A percentile compares a stretch with the other conserved stretches of the same genome.
phyloP scores from a whole-genome alignment of 2,113 vertebrate species.

The Cygnus atratus region DNA sequence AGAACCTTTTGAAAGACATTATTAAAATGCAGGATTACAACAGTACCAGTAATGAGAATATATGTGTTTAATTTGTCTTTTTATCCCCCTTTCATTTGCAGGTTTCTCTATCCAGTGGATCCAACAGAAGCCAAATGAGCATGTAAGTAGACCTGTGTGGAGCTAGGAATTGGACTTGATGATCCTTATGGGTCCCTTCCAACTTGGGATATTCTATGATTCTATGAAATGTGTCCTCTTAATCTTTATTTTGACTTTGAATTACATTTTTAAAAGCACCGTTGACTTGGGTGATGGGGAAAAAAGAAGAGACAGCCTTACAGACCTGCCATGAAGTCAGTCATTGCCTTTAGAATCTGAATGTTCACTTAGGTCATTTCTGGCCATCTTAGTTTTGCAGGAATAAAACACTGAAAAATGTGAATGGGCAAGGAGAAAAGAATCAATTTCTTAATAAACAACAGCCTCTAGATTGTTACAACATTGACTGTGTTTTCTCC shows the following conservation, averaged over 20 bases:
- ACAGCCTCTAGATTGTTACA: neutral
- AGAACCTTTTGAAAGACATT: neutral
- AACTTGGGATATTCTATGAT: too few species aligned
- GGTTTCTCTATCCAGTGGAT: neutral
- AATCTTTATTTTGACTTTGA: neutral
- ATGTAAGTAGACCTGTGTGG: neutral
- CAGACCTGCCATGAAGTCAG: neutral
- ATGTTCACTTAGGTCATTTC: neutral
- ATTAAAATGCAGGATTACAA: neutral
- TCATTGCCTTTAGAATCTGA: neutral
- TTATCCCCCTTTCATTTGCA: neutral
- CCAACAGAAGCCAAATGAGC: neutral
- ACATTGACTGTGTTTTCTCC: neutral
- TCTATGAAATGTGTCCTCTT: neutral
- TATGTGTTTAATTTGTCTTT: neutral
- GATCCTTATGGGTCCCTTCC: too few species aligned
- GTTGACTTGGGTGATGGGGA: neutral
- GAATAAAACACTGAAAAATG: fast-evolving
- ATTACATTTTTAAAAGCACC: neutral
- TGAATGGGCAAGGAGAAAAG: neutral
- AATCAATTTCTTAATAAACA: neutral
- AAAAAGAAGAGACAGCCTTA: neutral
- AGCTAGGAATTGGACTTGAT: too few species aligned
- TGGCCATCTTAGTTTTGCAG: neutral
- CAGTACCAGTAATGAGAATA: neutral